Evolutionary conservation across 2,888 invertebrate genomes (phyloP), one percentile per base, ranked within the genome.

Genomic region (Aporophyla nigra): DNA sequence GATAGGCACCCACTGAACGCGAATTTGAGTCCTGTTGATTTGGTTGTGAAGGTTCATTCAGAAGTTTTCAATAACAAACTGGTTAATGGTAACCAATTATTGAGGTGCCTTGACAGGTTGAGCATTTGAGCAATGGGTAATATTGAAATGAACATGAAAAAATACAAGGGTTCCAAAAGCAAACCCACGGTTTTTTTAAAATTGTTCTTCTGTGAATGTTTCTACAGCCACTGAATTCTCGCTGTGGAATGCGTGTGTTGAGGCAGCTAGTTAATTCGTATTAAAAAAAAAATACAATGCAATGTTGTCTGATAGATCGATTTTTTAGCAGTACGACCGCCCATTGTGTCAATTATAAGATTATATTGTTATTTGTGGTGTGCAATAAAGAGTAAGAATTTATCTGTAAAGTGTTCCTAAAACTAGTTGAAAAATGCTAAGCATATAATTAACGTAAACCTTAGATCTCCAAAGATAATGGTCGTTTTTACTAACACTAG

Each of bases 41-140:
- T 24, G 19, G 24, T 54, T 68, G 56, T 43, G 56, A 68, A 43
- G 68, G 68, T 43, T 12, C 33, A 61, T 61, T 33, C 33, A 33
- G 21, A 33, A 33, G 33, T n/a, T 54, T 54, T 54, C n/a, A 54
- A 12, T n/a, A n/a, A 54, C 54, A n/a, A n/a, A 14, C 16, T 24
- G 16, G 16, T 16, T 16, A 24, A 24, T 58, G 16, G 56, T 16
- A 16, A 24, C 24, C 24, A 24, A 24, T 27, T 56, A 56, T 56
- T 24, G 19, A 27, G 27, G 5, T 5, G 27, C 10, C 5, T 27
- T 19, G 2, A 59, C 59, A 58, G 1, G 16, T 16, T 7, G 27
- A 51, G 51, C 51, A 19, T 16, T 27, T 27, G 7, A 33, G 9
- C 21, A 49, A 51, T 21, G 7, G 27, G 24, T 46, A 27, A 19